Conservation (phyloP, 2,797 vertebrate species). For the Siniperca scherzeri region DNA sequence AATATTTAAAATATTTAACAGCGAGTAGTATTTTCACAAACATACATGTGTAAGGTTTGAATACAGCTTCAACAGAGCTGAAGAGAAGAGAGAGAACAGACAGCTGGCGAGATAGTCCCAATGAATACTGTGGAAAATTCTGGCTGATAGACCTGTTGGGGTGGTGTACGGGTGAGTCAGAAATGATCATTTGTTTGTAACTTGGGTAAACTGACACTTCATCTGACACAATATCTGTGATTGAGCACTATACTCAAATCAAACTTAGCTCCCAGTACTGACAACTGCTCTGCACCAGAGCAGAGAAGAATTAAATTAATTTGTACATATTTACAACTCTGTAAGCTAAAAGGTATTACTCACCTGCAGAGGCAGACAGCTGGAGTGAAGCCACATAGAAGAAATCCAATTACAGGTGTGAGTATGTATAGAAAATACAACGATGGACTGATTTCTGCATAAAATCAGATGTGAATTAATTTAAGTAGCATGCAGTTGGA, state of each 20-base stretch:
- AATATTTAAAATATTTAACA: too few species aligned
- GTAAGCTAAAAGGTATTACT: constrained; percentile 5
- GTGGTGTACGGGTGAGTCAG: too few species aligned
- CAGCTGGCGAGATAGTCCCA: too few species aligned
- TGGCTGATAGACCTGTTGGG: too few species aligned
- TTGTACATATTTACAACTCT: not conserved
- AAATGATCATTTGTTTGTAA: not conserved
- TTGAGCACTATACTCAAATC: not conserved
- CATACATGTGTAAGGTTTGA: too few species aligned
- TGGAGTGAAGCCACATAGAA: constrained; percentile 9
- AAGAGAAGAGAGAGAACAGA: too few species aligned
- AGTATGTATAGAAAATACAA: not conserved
- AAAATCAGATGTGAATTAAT: constrained; percentile 5
- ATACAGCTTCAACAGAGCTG: too few species aligned
- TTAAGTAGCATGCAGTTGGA: not conserved
- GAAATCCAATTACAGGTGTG: not conserved
- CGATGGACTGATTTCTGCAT: fast-evolving
- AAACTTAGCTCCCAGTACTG: not conserved
- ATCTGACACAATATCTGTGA: not conserved
- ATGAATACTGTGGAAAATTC: too few species aligned
- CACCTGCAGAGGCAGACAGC: constrained; percentile 47
- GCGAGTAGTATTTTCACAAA: too few species aligned
- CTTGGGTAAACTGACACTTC: too few species aligned
- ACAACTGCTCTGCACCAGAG: not conserved
- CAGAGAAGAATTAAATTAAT: not conserved